Percentiles rank a stretch among this genome's conserved stretches.
phyloP scores from a whole-genome alignment of 2,888 invertebrate species.

The Caenorhabditis sp. region DNA sequence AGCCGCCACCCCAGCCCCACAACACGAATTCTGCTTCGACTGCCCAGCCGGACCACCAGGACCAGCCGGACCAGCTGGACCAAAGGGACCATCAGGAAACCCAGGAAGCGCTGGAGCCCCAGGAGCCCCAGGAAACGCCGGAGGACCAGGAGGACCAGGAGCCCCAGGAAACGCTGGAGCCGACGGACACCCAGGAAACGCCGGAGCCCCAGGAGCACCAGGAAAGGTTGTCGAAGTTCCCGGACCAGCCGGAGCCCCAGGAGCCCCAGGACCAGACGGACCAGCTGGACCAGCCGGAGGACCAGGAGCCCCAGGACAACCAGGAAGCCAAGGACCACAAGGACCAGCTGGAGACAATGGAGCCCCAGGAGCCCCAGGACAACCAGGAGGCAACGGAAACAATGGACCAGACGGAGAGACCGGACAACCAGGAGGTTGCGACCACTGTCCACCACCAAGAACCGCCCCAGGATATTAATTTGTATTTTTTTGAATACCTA shows the following conservation, averaged over 20 bases:
- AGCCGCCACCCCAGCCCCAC: slow-evolving; percentile 55
- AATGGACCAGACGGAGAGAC: slow-evolving; percentile 55
- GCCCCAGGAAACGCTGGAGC: slow-evolving; percentile 56
- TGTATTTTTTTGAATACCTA: slow-evolving; percentile 34
- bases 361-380: slow-evolving; percentile 56
- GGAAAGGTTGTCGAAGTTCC: slow-evolving; percentile 56
- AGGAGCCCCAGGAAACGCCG: slow-evolving; percentile 55
- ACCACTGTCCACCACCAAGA: slow-evolving; percentile 62
- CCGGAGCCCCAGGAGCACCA: slow-evolving; percentile 57
- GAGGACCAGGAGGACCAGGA: slow-evolving; percentile 55
- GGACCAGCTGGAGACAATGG: slow-evolving; percentile 57
- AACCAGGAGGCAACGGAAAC: slow-evolving; percentile 48
- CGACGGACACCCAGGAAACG: slow-evolving; percentile 56
- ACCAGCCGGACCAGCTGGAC: slow-evolving; percentile 55
- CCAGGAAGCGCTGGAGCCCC: slow-evolving; percentile 53
- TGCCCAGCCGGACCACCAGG: slow-evolving; percentile 55
- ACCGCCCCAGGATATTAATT: slow-evolving; percentile 60
- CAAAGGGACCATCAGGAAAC: slow-evolving; percentile 59
- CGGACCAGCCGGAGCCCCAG: slow-evolving; percentile 54
- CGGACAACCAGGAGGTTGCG: slow-evolving; percentile 60
- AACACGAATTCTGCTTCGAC: slow-evolving; percentile 55
- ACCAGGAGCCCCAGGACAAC: slow-evolving; percentile 46
- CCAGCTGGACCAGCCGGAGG: slow-evolving; percentile 54
- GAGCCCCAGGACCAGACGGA: slow-evolving; percentile 52
- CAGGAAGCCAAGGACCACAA: slow-evolving; percentile 51